Base-by-base conservation (phyloP, 2,888 invertebrate genomes). In the Parasteatoda lunata region DNA sequence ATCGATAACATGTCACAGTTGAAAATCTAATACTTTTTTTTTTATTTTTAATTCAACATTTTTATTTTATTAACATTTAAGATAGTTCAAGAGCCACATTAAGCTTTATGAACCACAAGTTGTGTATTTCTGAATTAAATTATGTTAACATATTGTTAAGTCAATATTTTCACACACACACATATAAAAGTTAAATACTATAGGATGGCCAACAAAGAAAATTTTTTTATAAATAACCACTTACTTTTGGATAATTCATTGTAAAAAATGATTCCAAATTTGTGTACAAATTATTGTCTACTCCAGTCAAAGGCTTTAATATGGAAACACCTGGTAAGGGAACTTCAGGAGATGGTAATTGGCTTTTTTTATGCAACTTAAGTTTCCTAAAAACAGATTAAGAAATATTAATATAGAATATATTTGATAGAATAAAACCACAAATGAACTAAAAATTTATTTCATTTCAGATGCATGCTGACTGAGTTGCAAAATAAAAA, bases 241-340 rank as follows among this genome's bases (percentile, higher is more conserved):
- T 91, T 91, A 94, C 95, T 92, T 93, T 93, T 45, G 98, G 97
- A 92, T 98, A 98, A 90, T 96, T 95, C 94, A 98, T 94, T n/a
- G 95, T 96, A 93, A 98, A 98, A 93, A 97, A 98, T 0, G 98
- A 96, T 93, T 98, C 97, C 91, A 98, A 93, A 93, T 98, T 99
- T 88, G 95, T 94, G 91, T 95, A 95, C 90, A 98, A 94, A 93
- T 98, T 96, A 68, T 97, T 96, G 93, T 98, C 98, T 84, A 96
- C 95, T 77, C 98, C 98, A 93, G 97, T 96, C 70, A 98, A 93
- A 48, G 98, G 98, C 92, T 98, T 99, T 90, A 98, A 93, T 90
- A 98, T 96, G 79, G 98, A 97, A 77, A 98, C 96, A 69, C 97
- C 97, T 81, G 96, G 96, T 91, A 95, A 94, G 11, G 96, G 96